Evolutionary conservation across 2,797 vertebrate genomes (phyloP), one percentile per base, ranked within the genome.

Genomic region (Malacoctenus gilli): DNA sequence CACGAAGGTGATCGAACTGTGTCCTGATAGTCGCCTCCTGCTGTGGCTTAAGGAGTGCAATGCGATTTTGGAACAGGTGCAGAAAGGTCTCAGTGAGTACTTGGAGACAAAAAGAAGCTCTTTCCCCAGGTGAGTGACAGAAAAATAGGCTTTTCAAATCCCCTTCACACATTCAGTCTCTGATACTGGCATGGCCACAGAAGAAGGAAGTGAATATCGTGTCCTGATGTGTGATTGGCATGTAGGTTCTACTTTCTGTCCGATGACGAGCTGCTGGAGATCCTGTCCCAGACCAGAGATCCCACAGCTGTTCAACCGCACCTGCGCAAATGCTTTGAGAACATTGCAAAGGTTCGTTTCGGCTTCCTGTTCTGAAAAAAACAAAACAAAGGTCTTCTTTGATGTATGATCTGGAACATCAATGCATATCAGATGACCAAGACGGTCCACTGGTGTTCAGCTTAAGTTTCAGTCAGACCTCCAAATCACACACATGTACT

Each of bases 211-310:
- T n/a, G n/a, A n/a, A n/a, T n/a, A n/a, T n/a, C n/a, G n/a, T n/a
- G n/a, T n/a, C n/a, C n/a, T n/a, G n/a, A n/a, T n/a, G n/a, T n/a
- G n/a, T n/a, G n/a, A n/a, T n/a, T n/a, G n/a, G n/a, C n/a, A n/a
- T n/a, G n/a, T 67, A 97, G 96, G 80, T 96, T 97, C 88, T 97
- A 94, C 86, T 98, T 98, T 84, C 91, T 98, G 59, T 97, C 96
- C 16, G 95, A 98, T 16, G 94, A 96, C 36, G 95, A 98, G 76
- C 90, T 98, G 12, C 86, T 98, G 60, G 94, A 97, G 88, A 95
- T 98, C 73, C 70, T 98, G 49, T 96, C 95, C 48, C 95, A 96
- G 79, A 94, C 94, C 12, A 96, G 94, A 86, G 94, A 98, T 64
- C 95, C 95, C 28, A 94, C 90, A 7, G 94, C 95, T 5, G 94